Evolutionary conservation across 2,888 invertebrate species (phyloP), one percentile per base, ranked within the genome.

Genomic region (Eristalis tenax): DNA sequence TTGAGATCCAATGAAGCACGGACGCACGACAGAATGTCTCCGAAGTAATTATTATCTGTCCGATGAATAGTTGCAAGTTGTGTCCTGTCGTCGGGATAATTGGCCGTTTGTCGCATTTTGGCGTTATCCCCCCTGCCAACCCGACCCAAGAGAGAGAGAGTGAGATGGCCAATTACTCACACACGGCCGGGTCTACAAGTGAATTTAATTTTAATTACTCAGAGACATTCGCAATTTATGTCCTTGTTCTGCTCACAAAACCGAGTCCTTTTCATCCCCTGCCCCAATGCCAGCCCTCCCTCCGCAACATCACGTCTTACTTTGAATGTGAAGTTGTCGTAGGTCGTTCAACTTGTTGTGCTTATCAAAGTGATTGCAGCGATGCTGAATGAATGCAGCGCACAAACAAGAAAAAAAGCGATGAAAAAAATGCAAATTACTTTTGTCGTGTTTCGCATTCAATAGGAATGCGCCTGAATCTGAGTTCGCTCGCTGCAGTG

Each of bases 151-250:
- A 4, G 5, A 28, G 26, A 4, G 5, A 4, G 5, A 5, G 5
- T 4, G 28, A 28, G 28, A 63, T 68, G 35, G 50, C 18, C 79
- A 83, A 79, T 83, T 83, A 83, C 83, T 83, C 83, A 80, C 68
- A 75, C 79, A 83, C 79, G 71, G 64, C 68, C 83, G 73, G 80
- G 59, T 87, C 79, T 64, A 87, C 87, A 87, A 87, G 84, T 84
- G 88, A 84, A 84, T 81, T 88, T 84, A 83, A 88, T 84, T 88
- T 84, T 84, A 88, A 88, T 88, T 88, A 88, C 88, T 84, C 79
- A 80, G 83, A 87, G 82, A 76, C 87, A 83, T 76, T 76, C 43
- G 71, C 80, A 87, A 87, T 80, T 83, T 87, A 80, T 87, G 83
- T 87, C 78, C 87, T 83, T 87, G 38, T 38, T 38, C 38, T 0